Conservation (phyloP, 2,113 vertebrate genomes). For the Paradoxurus hermaphroditus region DNA sequence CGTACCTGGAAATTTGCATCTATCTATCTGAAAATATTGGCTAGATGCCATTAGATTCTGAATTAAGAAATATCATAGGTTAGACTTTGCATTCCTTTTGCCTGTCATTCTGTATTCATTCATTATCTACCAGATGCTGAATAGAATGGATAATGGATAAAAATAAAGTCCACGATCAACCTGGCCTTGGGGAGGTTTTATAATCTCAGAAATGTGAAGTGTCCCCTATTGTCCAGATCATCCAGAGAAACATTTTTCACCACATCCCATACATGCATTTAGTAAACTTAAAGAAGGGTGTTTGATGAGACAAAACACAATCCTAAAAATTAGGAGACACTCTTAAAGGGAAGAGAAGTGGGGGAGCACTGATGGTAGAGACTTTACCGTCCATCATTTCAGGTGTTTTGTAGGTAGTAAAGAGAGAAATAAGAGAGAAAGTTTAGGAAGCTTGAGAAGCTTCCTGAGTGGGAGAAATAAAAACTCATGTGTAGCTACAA, state of each 20-base stretch:
- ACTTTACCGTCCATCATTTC: fast-evolving
- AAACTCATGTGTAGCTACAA: background rate
- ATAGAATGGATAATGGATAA: background rate
- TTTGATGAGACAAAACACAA: no score
- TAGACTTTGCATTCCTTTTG: background rate
- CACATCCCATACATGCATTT: background rate
- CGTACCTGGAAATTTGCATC: background rate
- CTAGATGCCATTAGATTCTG: background rate
- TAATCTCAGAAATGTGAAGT: background rate
- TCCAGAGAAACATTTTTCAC: background rate
- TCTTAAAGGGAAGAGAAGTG: no score
- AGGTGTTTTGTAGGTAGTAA: background rate
- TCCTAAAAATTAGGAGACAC: no score
- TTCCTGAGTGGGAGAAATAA: background rate
- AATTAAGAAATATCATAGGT: background rate
- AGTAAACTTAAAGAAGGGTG: background rate
- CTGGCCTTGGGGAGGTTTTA: background rate
- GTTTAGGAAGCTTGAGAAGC: background rate
- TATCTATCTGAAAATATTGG: background rate
- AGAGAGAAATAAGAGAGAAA: background rate
- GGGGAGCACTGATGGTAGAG: background rate
- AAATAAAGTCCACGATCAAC: background rate
- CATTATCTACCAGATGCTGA: background rate
- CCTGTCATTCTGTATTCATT: background rate
- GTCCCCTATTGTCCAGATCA: background rate